Conservation (phyloP, 2,113 vertebrate genomes). For the Archilochus colubris region DNA sequence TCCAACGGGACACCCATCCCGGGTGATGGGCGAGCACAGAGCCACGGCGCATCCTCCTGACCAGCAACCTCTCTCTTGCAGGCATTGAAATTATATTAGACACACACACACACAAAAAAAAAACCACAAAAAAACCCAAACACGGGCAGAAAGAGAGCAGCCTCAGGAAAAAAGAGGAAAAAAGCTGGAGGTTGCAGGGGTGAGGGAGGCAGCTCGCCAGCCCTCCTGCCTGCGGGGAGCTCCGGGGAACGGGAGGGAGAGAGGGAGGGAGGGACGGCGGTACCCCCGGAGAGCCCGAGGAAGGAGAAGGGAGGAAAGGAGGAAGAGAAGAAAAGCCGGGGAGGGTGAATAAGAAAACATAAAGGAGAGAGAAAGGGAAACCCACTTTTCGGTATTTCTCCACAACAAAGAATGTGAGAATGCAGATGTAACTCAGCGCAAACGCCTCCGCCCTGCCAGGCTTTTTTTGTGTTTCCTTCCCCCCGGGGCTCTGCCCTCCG, state of each 20-base stretch:
- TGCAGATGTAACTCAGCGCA: constrained; percentile 32
- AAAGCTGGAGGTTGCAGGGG: not conserved
- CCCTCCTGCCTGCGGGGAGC: not conserved
- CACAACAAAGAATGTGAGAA: constrained; percentile 72
- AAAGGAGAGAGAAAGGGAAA: not conserved
- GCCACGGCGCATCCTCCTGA: not conserved
- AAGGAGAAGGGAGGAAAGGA: not conserved
- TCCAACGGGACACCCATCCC: not conserved
- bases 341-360: not conserved
- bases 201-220: not conserved
- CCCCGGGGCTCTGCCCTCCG: not conserved
- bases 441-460: constrained; percentile 75
- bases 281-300: not conserved
- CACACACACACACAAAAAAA: too few relatives aligned
- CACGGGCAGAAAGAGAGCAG: not conserved
- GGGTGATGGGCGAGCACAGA: not conserved
- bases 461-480: constrained; percentile 30
- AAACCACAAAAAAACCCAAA: too few relatives aligned
- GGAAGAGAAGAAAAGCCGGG: not conserved
- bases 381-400: not conserved
- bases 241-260: too few relatives aligned
- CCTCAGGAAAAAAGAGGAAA: too few relatives aligned
- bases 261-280: not conserved
- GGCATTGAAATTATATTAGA: not conserved
- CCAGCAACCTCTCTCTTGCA: not conserved